phyloP scores from a whole-genome alignment of 2,797 vertebrate genomes.

The Pachyuromys duprasi region DNA sequence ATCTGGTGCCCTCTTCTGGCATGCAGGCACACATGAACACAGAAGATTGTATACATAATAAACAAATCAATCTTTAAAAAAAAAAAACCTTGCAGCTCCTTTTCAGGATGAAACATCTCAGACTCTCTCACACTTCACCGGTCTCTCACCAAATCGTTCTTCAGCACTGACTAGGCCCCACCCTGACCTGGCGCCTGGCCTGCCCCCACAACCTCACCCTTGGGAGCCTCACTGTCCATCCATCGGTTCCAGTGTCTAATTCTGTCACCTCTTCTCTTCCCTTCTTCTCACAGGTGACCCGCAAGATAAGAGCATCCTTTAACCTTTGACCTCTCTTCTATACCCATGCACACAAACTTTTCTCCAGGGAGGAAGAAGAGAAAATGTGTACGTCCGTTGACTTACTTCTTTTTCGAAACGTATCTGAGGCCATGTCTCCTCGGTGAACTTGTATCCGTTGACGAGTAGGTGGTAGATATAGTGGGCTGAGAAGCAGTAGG shows the following conservation, averaged over 20 bases:
- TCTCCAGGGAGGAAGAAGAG: not conserved
- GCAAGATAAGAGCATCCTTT: not conserved
- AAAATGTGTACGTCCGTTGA: not conserved
- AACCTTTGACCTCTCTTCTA: not conserved
- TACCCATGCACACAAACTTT: not conserved
- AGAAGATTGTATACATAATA: too few species aligned
- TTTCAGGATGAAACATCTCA: not conserved
- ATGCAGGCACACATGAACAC: too few species aligned
- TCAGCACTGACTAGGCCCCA: not conserved
- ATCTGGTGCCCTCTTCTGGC: too few species aligned
- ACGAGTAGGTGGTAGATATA: constrained; percentile 93
- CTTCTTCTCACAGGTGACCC: not conserved
- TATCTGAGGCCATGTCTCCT: constrained; percentile 92
- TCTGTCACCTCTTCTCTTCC: not conserved
- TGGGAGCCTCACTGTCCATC: not conserved
- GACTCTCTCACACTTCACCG: not conserved
- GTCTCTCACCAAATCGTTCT: not conserved
- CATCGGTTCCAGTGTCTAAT: not conserved
- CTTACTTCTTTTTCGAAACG: constrained; percentile 93
- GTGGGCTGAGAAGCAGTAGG: constrained; percentile 93
- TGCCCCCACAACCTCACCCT: not conserved
- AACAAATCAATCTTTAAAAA: too few species aligned
- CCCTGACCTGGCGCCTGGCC: not conserved
- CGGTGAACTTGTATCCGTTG: constrained; percentile 94
- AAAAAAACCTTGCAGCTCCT: constrained; percentile 20